Evolutionary conservation across 2,797 vertebrate species (phyloP).

Genomic region (Spinus olivaceus): DNA sequence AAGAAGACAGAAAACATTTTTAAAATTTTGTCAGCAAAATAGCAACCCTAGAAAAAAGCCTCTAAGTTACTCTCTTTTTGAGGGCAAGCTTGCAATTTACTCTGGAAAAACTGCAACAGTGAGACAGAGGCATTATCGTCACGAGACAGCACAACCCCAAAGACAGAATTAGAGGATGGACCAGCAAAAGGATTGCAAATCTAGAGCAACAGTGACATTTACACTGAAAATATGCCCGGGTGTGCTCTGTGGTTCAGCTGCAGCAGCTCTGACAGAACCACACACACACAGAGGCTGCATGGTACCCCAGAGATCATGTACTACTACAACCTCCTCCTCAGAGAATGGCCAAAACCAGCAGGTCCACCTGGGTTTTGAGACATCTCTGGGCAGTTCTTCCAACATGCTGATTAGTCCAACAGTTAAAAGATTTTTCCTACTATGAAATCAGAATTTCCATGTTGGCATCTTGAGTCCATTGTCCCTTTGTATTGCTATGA

Average conservation of each 20-base stretch:
- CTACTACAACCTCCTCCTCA: neutral
- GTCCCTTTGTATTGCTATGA: neutral
- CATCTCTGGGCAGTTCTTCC: neutral
- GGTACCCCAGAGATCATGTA: neutral
- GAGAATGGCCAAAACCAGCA: neutral
- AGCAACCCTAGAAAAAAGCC: neutral
- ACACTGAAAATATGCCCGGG: fast-evolving
- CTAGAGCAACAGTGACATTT: neutral
- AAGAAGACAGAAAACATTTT: neutral
- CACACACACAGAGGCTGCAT: fast-evolving
- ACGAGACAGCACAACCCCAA: neutral
- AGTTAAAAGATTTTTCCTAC: neutral
- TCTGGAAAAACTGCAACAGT: neutral
- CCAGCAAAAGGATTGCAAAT: neutral
- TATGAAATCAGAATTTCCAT: neutral
- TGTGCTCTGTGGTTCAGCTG: neutral
- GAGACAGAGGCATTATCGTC: neutral
- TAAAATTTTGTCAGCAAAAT: neutral
- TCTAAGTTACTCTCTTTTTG: neutral
- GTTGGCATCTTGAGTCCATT: neutral
- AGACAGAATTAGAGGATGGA: neutral
- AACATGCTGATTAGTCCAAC: neutral
- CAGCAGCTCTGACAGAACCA: neutral
- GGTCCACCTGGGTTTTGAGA: neutral
- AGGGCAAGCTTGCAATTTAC: neutral